Evolutionary conservation across 2,113 vertebrate genomes (phyloP).

Genomic region (Neomonachus schauinslandi): DNA sequence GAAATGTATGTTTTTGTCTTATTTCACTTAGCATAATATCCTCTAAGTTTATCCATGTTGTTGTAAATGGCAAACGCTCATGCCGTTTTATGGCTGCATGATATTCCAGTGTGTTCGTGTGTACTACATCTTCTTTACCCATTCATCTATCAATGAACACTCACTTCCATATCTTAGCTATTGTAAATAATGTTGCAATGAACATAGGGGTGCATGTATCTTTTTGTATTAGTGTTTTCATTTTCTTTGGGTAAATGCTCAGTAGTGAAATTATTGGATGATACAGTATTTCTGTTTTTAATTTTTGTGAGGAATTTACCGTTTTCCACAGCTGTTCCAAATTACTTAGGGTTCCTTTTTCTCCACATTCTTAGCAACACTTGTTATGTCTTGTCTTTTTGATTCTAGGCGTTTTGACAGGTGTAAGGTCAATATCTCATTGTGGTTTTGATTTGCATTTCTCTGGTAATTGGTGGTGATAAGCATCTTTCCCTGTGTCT

Average conservation of each 20-base stretch:
- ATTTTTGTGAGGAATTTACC: not conserved
- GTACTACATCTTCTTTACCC: not conserved
- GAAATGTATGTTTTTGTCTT: not conserved
- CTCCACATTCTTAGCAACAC: not conserved
- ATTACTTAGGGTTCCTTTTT: not conserved
- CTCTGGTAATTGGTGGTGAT: not conserved
- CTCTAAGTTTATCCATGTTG: not conserved
- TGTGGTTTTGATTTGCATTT: not conserved
- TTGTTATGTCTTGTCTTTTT: not conserved
- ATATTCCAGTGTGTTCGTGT: not conserved
- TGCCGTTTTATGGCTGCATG: not conserved
- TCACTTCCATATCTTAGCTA: not conserved
- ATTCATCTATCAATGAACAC: not conserved
- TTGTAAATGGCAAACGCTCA: not conserved
- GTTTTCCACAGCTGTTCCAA: not conserved
- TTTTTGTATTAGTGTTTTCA: not conserved
- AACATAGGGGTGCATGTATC: not conserved
- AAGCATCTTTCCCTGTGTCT: not conserved
- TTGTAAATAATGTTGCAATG: not conserved
- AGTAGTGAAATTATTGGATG: not conserved
- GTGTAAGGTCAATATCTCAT: not conserved
- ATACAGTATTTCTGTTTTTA: not conserved
- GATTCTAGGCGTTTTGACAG: not conserved
- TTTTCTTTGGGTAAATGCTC: not conserved
- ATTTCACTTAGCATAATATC: not conserved